These are phyloP conservation scores for Tinea semifulvella DNA, from an alignment of 2,888 invertebrate genomes.

Conservation along the genomic window DNA sequence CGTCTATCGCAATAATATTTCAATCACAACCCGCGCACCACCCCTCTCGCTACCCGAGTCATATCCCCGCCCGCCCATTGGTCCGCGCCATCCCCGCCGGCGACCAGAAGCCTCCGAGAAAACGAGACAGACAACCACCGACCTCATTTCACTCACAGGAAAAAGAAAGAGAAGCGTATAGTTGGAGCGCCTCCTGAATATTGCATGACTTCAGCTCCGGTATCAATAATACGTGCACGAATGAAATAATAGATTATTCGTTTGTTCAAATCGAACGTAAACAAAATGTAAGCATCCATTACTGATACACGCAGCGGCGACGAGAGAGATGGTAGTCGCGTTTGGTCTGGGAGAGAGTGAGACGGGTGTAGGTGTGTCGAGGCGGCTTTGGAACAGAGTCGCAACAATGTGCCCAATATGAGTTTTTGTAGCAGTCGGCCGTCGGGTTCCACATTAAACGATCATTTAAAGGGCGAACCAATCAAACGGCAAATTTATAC, in stretches of 20 bases:
- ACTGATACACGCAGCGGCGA: slow-evolving; percentile 41
- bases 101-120: not conserved
- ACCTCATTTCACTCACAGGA: slow-evolving; percentile 24
- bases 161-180: slow-evolving; percentile 32
- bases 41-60: slow-evolving; percentile 42
- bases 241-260: slow-evolving; percentile 68
- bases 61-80: slow-evolving; percentile 47
- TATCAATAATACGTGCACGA: slow-evolving; percentile 66
- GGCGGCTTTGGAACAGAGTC: slow-evolving; percentile 18
- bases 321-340: slow-evolving; percentile 24
- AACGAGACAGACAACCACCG: not conserved
- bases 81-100: slow-evolving; percentile 22
- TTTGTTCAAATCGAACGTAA: slow-evolving; percentile 65
- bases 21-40: slow-evolving; percentile 45
- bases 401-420: slow-evolving; percentile 37
- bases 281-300: slow-evolving; percentile 64
- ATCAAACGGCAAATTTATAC: slow-evolving; percentile 65
- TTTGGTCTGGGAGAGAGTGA: slow-evolving; percentile 32
- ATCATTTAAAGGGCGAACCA: slow-evolving; percentile 64
- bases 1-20: slow-evolving; percentile 54
- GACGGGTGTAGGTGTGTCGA: slow-evolving; percentile 24
- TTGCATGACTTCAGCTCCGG: slow-evolving; percentile 53
- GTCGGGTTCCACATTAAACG: slow-evolving; percentile 62
- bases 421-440: slow-evolving; percentile 38
- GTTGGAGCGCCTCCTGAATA: slow-evolving; percentile 41